Evolutionary conservation across 2,113 vertebrate genomes (phyloP).

Genomic region (Lanius ludovicianus): DNA sequence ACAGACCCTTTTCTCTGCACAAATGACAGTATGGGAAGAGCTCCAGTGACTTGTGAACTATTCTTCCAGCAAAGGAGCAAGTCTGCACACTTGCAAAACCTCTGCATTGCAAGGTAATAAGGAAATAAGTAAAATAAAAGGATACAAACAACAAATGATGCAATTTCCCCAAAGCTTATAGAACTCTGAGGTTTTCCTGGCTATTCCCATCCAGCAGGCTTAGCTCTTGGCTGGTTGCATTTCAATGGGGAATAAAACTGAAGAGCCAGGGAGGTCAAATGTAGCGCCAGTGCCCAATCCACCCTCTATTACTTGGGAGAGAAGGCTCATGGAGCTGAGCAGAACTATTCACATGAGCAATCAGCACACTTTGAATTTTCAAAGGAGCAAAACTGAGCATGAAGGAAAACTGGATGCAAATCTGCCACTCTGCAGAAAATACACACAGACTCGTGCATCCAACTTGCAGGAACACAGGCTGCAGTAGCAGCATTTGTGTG

Average conservation of each 20-base stretch:
- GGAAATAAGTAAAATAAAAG: not conserved
- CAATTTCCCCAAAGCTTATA: not conserved
- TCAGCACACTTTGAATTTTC: not conserved
- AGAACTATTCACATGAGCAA: not conserved
- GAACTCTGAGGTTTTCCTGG: not conserved
- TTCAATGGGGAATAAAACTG: not conserved
- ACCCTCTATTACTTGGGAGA: not conserved
- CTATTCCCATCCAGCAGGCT: not conserved
- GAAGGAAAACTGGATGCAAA: not conserved
- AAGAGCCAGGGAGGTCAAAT: not conserved
- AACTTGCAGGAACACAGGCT: not conserved
- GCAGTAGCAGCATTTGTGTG: not conserved
- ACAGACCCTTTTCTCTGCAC: not conserved
- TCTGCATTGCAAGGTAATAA: not conserved
- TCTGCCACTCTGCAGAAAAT: not conserved
- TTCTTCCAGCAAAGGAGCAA: not conserved
- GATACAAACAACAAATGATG: not conserved
- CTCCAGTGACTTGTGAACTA: not conserved
- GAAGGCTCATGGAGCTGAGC: not conserved
- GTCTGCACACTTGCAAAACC: not conserved
- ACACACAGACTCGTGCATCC: not conserved
- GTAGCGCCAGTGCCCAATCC: not conserved
- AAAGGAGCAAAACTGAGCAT: not conserved
- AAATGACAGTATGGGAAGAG: not conserved
- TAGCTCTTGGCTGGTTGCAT: not conserved